Base-by-base conservation (phyloP, 1,140 invertebrate species). In the Pogonomyrmex californicus region DNA sequence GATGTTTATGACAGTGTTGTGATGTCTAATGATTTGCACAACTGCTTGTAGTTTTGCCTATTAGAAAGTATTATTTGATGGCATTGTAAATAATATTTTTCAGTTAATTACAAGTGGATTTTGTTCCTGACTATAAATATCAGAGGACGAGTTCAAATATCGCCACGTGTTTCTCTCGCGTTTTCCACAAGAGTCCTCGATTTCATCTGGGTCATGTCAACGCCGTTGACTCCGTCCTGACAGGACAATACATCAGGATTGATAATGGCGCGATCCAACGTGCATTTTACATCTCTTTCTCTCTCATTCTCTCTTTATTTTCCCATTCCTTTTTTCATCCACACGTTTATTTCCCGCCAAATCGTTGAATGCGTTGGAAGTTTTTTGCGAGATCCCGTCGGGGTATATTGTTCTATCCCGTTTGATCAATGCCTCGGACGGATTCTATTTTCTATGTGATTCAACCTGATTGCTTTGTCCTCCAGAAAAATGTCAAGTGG, bases 151-250 rank as follows among this genome's bases (percentile, higher is more conserved):
- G 33, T 60, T 54, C 77, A 77, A 65, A 62, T 76, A 68, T 47
- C 44, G 49, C 36, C 54, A 54, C 54, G 49, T 89, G 12, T 90
- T 85, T 89, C 77, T 85, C 65, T 60, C 44, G 75, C 71, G 71
- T 87, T 87, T 89, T 82, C 85, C 60, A 70, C 60, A 86, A 92
- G 88, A 91, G 90, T 76, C 68, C 87, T 89, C 89, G 79, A 92
- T 88, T 77, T 76, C 91, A 92, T 92, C 88, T 92, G 85, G 91
- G 89, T 92, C 92, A 91, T 89, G 91, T 92, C 92, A 92, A 62
- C 62, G 70, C 44, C 83, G 91, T 87, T 90, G 89, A 90, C 88
- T 90, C 79, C 78, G n/a, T 62, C 65, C 85, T 83, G 88, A 90
- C 88, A 90, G 88, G 85, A 90, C 88, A 90, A 90, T 90, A 87